These are phyloP conservation scores for Actinia tenebrosa DNA, from an alignment of 64 coral and sea anemone genomes.

Conservation along the genomic window DNA sequence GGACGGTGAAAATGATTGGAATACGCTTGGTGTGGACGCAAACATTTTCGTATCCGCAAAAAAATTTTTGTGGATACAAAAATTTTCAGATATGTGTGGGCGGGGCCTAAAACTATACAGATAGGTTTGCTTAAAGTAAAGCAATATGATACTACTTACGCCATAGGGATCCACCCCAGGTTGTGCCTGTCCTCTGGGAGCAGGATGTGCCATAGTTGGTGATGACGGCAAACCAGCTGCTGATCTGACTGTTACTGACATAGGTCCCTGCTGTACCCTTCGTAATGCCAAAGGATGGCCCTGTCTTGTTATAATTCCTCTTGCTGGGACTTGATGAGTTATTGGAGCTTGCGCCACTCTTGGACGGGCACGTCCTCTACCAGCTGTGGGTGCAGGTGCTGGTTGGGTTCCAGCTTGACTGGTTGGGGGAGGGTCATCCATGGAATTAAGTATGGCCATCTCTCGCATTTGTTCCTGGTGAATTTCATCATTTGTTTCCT, in stretches of 20 bases:
- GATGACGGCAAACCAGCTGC: constrained; percentile 79
- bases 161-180: constrained; percentile 63
- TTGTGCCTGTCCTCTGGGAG: constrained; percentile 49
- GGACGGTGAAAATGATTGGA: too few relatives aligned
- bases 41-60: too few relatives aligned
- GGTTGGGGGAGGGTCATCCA: constrained; percentile 45
- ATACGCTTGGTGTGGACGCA: too few relatives aligned
- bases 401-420: constrained; percentile 30
- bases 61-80: too few relatives aligned
- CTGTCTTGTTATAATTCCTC: constrained; percentile 50
- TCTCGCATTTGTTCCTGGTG: constrained; percentile 98
- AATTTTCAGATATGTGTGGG: too few relatives aligned
- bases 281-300: constrained; percentile 42
- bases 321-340: constrained; percentile 28
- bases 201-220: constrained; percentile 80
- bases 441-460: constrained; percentile 93
- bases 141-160: constrained; percentile 12
- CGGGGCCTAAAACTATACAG: too few relatives aligned
- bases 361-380: constrained; percentile 42
- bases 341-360: constrained; percentile 40
- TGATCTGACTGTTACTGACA: constrained; percentile 60
- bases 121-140: background rate
- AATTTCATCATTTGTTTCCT: constrained; percentile 96
- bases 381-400: constrained; percentile 37
- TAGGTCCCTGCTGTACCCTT: constrained; percentile 48